Percentiles rank a stretch among this genome's conserved stretches.
phyloP scores from a whole-genome alignment of 2,797 vertebrate species.

The Poecilia picta region DNA sequence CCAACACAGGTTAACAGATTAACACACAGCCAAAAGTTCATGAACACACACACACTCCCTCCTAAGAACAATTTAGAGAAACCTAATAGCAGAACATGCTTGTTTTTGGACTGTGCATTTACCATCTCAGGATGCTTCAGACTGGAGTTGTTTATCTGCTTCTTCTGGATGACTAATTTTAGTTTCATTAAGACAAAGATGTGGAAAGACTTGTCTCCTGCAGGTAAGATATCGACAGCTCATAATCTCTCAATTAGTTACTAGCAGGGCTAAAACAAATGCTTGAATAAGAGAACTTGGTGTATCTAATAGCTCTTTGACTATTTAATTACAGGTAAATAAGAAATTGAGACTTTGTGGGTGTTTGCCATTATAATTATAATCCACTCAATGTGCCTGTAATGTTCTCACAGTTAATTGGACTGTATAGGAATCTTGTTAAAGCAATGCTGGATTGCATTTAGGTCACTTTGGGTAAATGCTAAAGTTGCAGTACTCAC shows the following conservation, averaged over 20 bases:
- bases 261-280: background rate
- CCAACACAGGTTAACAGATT: background rate
- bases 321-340: constrained; percentile 10
- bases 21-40: background rate
- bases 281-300: background rate
- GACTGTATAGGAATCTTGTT: constrained; percentile 34
- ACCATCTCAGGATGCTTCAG: background rate
- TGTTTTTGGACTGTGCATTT: background rate
- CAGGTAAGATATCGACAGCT: background rate
- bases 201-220: background rate
- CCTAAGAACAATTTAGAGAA: background rate
- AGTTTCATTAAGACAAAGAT: background rate
- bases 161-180: background rate
- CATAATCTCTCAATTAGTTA: background rate
- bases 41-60: background rate
- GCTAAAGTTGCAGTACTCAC: constrained; percentile 36
- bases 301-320: constrained; percentile 11
- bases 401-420: constrained; percentile 21
- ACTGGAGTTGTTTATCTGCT: background rate
- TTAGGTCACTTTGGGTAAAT: constrained; percentile 37
- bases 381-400: constrained; percentile 16
- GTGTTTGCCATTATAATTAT: constrained; percentile 26
- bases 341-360: constrained; percentile 9
- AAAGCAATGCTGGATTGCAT: constrained; percentile 21
- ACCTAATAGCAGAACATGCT: background rate